Base-by-base conservation (phyloP, 2,797 vertebrate genomes). In the Urophycis tenuis region DNA sequence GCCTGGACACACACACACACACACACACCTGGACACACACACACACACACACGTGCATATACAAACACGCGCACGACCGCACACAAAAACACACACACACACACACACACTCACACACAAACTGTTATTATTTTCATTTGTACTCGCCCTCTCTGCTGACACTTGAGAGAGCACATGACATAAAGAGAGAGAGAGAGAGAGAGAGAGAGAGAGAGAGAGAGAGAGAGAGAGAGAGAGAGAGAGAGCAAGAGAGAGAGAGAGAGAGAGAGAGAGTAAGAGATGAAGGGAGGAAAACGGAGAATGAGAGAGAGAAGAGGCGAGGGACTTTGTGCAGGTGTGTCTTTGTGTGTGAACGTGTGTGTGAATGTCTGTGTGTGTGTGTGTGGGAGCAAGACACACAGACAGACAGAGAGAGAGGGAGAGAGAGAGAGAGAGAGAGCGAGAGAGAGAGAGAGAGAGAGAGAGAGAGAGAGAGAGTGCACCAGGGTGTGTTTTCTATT, bases 401-500 rank as follows among this genome's bases (percentile, higher is more conserved):
- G 11, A 39, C 3, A 45, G 22, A 49, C 25, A 74, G n/a, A 30
- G 29, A 31, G 25, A 29, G 36, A 15, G 25, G 9, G 72, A 36
- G 25, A 22, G 17, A 53, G 49, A 22, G 72, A 82, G 41, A 19
- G 41, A 19, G 41, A 49, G 70, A 22, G 71, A 36, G 71, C 35
- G 71, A 72, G 71, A 34, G 71, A n/a, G 71, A 34, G 71, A 25
- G 71, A 36, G 34, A 35, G 33, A 72, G 33, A 35, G 71, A 73
- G 17, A 77, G 35, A 72, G 64, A 77, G 29, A 73, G 35, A 77
- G 64, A 81, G 60, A 30, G 76, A 78, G 41, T 80, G 81, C 79
- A 82, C 74, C 71, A 60, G 77, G 86, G 78, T 80, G 80, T 87
- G 79, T 85, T 86, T 87, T 88, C 79, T 82, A 32, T 90, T 88